phyloP scores from a whole-genome alignment of 1,140 invertebrate genomes.

The Sycophaga agraensis region DNA sequence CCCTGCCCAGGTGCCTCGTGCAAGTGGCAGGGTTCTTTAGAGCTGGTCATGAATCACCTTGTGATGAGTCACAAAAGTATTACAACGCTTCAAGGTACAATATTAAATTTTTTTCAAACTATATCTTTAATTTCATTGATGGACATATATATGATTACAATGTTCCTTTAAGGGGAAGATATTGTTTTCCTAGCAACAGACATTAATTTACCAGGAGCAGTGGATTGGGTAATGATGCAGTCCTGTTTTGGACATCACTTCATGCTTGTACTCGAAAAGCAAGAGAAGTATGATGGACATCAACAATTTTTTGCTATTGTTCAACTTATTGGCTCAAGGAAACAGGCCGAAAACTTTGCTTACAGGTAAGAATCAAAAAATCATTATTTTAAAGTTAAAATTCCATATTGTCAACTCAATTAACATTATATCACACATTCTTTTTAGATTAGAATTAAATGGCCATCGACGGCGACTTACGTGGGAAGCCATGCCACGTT shows the following conservation, averaged over 20 bases:
- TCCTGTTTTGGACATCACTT: slow-evolving; percentile 99
- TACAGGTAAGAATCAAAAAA: slow-evolving; percentile 70
- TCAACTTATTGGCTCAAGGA: slow-evolving; percentile 96
- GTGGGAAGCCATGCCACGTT: slow-evolving; percentile 98
- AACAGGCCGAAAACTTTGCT: slow-evolving; percentile 98
- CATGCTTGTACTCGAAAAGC: slow-evolving; percentile 99
- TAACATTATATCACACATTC: slow-evolving; percentile 24
- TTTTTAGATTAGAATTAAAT: slow-evolving; percentile 95
- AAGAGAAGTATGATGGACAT: slow-evolving; percentile 96
- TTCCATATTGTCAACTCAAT: too few species aligned
- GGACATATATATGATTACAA: too few species aligned
- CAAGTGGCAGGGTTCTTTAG: slow-evolving; percentile 96
- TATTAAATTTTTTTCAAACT: neutral
- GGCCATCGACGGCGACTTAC: slow-evolving; percentile 89
- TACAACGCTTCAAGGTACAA: slow-evolving; percentile 84
- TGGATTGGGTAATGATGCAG: slow-evolving; percentile 99
- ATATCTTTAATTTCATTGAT: too few species aligned
- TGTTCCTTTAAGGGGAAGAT: slow-evolving; percentile 82
- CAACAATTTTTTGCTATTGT: slow-evolving; percentile 99
- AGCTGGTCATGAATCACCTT: slow-evolving; percentile 96
- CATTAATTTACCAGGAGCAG: slow-evolving; percentile 98
- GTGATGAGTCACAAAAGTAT: slow-evolving; percentile 98
- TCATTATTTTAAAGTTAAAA: neutral
- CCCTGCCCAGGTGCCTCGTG: slow-evolving; percentile 98
- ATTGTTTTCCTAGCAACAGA: slow-evolving; percentile 99